A percentile compares a stretch with the other conserved stretches of the same genome.
Evolutionary conservation across 2,113 vertebrate genomes (phyloP).

Genomic region (Takifugu flavidus): DNA sequence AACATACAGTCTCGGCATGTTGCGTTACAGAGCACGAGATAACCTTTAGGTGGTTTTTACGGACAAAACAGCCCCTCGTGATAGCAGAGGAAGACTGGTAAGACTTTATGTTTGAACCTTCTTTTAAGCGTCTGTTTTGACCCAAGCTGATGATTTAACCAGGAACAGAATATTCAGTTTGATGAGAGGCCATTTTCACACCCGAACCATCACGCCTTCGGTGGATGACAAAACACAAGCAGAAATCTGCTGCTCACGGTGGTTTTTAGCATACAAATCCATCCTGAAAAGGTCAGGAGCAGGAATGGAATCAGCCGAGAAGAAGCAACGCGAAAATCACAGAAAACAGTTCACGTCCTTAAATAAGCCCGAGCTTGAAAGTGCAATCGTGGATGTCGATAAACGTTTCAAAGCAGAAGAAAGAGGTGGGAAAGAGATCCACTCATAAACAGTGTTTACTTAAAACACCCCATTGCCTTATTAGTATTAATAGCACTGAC

Average conservation of each 20-base stretch:
- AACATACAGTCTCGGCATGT: too few relatives aligned
- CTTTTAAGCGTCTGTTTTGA: too few relatives aligned
- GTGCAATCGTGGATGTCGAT: conserved; percentile 28
- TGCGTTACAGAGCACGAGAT: too few relatives aligned
- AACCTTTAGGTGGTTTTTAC: too few relatives aligned
- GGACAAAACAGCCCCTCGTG: too few relatives aligned
- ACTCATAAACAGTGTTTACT: conserved; percentile 70
- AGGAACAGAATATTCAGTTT: background rate
- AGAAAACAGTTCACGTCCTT: conserved; percentile 28
- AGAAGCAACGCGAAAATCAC: conserved; percentile 24
- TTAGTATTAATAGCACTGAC: conserved; percentile 78
- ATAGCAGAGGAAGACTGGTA: too few relatives aligned
- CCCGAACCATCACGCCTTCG: too few relatives aligned
- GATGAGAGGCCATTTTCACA: too few relatives aligned
- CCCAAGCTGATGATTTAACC: background rate
- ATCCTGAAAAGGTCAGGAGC: conserved; percentile 1
- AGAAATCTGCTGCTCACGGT: too few relatives aligned
- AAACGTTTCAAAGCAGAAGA: conserved; percentile 30
- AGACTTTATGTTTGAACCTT: too few relatives aligned
- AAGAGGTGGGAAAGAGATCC: conserved; percentile 16
- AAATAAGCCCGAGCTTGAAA: conserved; percentile 23
- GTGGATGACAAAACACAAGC: too few relatives aligned
- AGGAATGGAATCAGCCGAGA: conserved; percentile 32
- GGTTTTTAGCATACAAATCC: too few relatives aligned
- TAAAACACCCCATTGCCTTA: conserved; percentile 62